Base-by-base conservation (phyloP, 2,113 vertebrate species). In the Dasyprocta punctata region DNA sequence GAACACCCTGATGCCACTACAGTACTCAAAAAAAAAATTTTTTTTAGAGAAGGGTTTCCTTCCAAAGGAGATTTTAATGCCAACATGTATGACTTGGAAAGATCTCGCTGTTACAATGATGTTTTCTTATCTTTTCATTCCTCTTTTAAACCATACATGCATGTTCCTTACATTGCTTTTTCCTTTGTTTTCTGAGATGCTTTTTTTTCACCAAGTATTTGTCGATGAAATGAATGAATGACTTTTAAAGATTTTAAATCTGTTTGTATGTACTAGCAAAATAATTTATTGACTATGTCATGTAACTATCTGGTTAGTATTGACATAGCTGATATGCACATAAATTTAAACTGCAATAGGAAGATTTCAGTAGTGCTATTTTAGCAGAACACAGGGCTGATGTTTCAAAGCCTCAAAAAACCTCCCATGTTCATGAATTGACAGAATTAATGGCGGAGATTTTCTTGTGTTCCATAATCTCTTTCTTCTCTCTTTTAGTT, bases 121-220 rank as follows among this genome's bases (percentile, higher is more conserved):
- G 60, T 71, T 58, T 69, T 38, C 14, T 82, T 5, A 52, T 36
- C 2, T 44, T 60, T 86, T 36, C 61, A n/a, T 20, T 58, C 4
- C 16, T 77, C 13, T 67, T 95, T 94, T 94, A 86, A 90, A 38
- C n/a, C 36, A n/a, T 41, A 63, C 5, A 12, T 33, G 56, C 5
- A 12, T 33, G 56, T 14, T 4, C 28, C 90, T 87, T n/a, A 56
- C 14, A 49, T 87, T 65, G 3, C 19, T 89, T 86, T 60, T 44
- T 44, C n/a, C 58, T 52, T 92, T 78, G 87, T 84, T 92, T 96
- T 77, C 60, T 90, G 58, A 90, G 75, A 71, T 86, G 63, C 13
- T 52, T 86, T 92, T 87, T 89, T 88, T 81, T 56, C 71, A 38
- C 17, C 38, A 88, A 80, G 22, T 12, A 16, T 49, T 69, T 90